Percentiles rank a stretch among this genome's conserved stretches.
Conservation (phyloP, 2,113 vertebrate genomes). For the Chaetops frenatus region DNA sequence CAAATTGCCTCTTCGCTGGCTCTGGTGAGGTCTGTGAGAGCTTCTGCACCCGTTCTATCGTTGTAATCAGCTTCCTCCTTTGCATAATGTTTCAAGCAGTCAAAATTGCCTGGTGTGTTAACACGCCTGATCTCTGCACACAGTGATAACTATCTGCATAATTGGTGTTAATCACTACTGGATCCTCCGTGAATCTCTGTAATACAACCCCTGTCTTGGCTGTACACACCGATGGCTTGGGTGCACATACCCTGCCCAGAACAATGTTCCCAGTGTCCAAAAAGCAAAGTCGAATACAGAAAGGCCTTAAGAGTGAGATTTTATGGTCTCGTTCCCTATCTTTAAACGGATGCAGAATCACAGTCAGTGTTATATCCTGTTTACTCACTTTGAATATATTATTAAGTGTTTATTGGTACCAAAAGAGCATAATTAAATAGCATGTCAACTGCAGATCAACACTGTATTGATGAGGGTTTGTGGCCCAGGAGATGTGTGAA, state of each 20-base stretch:
- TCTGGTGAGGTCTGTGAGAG: neutral
- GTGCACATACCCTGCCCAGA: rapidly evolving
- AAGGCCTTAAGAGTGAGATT: neutral
- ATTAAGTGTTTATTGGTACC: constrained; percentile 16
- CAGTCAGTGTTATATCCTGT: neutral
- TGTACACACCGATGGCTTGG: rapidly evolving
- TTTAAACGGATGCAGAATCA: neutral
- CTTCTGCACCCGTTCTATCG: neutral
- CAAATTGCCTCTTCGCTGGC: neutral
- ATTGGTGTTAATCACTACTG: neutral
- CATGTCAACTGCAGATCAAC: neutral
- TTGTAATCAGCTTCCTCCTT: neutral
- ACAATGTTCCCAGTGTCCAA: neutral
- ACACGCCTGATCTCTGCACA: neutral
- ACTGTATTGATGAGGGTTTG: neutral
- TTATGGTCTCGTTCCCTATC: neutral
- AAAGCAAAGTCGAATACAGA: neutral
- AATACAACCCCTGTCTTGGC: rapidly evolving
- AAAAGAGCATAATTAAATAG: constrained; percentile 26
- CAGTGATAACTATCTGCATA: neutral
- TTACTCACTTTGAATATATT: constrained; percentile 21
- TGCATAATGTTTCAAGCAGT: neutral
- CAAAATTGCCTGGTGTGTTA: neutral
- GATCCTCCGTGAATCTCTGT: neutral
- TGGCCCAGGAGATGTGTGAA: neutral